phyloP scores from a whole-genome alignment of 2,113 vertebrate genomes.

The Nothobranchius furzeri region DNA sequence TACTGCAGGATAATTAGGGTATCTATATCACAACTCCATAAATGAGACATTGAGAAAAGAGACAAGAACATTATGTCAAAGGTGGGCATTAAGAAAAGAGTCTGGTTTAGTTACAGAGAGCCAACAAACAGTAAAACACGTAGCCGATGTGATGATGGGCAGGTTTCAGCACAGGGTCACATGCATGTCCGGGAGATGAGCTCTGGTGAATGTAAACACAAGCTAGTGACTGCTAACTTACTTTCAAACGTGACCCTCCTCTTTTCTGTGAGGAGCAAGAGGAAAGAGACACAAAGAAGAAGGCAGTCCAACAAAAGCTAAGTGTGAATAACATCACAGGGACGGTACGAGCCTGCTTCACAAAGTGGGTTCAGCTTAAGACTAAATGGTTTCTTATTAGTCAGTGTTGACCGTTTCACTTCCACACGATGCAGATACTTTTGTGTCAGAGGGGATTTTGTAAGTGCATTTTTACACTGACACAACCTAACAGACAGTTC shows the following conservation, averaged over 20 bases:
- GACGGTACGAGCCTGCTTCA: constrained; percentile 47
- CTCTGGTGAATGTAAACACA: constrained; percentile 16
- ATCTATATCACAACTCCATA: constrained; percentile 23
- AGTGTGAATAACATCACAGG: constrained; percentile 45
- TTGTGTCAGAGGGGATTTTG: neutral
- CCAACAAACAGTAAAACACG: constrained; percentile 23
- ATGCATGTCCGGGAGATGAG: constrained; percentile 37
- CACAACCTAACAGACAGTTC: constrained; percentile 13
- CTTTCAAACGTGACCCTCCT: constrained; percentile 86
- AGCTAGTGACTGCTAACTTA: constrained; percentile 73
- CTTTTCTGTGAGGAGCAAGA: constrained; percentile 81
- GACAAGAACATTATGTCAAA: neutral
- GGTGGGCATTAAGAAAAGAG: constrained; percentile 8
- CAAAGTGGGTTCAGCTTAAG: constrained; percentile 39
- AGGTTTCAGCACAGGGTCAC: constrained; percentile 8
- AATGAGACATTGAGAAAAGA: neutral
- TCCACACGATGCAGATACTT: no score
- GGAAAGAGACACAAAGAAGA: constrained; percentile 71
- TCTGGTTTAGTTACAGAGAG: constrained; percentile 22
- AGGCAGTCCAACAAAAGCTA: constrained; percentile 66
- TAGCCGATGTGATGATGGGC: constrained; percentile 2
- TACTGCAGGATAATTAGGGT: neutral
- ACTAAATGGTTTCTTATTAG: neutral
- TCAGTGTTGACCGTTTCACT: no score
- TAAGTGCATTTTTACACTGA: constrained; percentile 4